Evolutionary conservation across 2,888 invertebrate species (phyloP).

Genomic region (Erebia epiphron): DNA sequence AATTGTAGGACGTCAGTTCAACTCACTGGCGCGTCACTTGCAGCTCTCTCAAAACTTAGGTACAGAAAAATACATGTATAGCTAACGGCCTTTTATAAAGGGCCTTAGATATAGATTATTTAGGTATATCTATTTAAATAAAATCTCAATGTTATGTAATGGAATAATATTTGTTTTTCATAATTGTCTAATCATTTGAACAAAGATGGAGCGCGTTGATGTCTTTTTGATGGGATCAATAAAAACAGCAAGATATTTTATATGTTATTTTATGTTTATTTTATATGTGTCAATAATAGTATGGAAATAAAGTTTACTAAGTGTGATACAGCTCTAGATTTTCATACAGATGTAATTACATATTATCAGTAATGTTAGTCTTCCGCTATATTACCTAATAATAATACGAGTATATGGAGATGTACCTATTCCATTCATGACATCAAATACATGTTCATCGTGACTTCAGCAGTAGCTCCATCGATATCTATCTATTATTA

Average conservation of each 20-base stretch:
- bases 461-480: neutral
- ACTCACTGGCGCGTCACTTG: too few relatives aligned
- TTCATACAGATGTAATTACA: neutral
- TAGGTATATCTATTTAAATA: neutral
- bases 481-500: too few relatives aligned
- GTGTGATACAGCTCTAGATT: neutral
- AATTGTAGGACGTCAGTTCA: too few relatives aligned
- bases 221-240: conserved; percentile 29
- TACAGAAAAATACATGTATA: too few relatives aligned
- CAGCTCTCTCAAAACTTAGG: too few relatives aligned
- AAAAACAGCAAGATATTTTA: neutral
- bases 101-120: neutral
- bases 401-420: too few relatives aligned
- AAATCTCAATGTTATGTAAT: neutral
- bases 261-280: neutral
- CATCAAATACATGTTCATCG: neutral
- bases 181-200: neutral
- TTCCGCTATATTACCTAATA: too few relatives aligned
- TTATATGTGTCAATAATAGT: neutral
- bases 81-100: too few relatives aligned
- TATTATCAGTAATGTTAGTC: too few relatives aligned
- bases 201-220: conserved; percentile 31
- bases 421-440: too few relatives aligned
- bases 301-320: neutral
- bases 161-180: conserved; percentile 2